Evolutionary conservation across 92 coral and sea anemone species (phyloP), one percentile per base, ranked within the genome.

Genomic region (Palythoa caribaeorum): DNA sequence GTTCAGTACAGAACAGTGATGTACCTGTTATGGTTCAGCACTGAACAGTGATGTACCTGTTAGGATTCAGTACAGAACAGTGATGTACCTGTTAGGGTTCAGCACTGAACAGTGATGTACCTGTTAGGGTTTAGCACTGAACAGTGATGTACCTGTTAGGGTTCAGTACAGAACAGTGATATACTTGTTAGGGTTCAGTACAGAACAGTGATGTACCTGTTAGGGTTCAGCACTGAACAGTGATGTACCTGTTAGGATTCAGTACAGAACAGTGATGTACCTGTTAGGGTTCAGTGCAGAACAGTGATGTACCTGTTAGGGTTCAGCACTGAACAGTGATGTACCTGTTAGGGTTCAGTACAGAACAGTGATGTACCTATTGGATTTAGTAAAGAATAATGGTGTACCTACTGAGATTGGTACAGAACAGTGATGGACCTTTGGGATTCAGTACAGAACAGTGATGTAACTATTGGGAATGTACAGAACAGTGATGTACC

Each of bases 401-500:
- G n/a, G n/a, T n/a, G n/a, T n/a, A n/a, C n/a, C n/a, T n/a, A n/a
- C n/a, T n/a, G n/a, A n/a, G n/a, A n/a, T n/a, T n/a, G 5, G 20
- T 62, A 62, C 69, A 5, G 35, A 62, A 62, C n/a, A 57, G n/a
- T 57, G 90, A 40, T 40, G 47, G 2, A 40, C 47, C 47, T 40
- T 40, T 40, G 47, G 2, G 15, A 90, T 51, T 55, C 83, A 90
- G 72, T 90, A 93, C 77, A 90, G 84, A 50, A 93, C 77, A 9
- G 93, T 93, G 38, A 87, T 91, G 87, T 90, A 90, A 62, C 95
- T 90, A 6, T 68, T 10, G 6, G 2, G 37, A 59, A 11, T 84
- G 48, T 20, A 86, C n/a, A 63, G 53, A 75, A n/a, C 21, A 11
- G 5, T 19, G 5, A 68, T 20, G 73, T 20, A 69, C 62, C 62